phyloP scores from a whole-genome alignment of 2,113 vertebrate species.

The Ornithorhynchus anatinus region DNA sequence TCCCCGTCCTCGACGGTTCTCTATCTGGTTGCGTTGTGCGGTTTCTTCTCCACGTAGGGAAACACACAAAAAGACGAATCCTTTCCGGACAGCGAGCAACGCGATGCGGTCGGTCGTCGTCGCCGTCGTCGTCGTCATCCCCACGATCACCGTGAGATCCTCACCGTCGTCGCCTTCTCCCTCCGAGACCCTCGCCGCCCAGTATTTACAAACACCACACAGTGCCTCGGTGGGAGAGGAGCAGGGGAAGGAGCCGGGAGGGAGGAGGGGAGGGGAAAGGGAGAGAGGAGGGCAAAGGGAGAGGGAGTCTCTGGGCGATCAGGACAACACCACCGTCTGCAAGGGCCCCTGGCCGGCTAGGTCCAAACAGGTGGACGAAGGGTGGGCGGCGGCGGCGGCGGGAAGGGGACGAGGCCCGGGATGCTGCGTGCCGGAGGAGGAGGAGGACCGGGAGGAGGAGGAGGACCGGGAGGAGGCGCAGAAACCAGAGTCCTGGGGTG shows the following conservation, averaged over 20 bases:
- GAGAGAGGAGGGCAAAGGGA: not conserved
- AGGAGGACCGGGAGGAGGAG: not conserved
- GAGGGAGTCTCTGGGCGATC: constrained; percentile 59
- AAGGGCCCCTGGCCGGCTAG: constrained; percentile 69
- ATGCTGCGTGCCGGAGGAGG: constrained; percentile 50
- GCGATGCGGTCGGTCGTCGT: constrained; percentile 74
- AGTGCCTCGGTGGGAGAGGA: constrained; percentile 57
- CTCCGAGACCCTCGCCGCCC: constrained; percentile 70
- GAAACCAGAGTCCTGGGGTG: constrained; percentile 61
- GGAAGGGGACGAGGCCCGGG: constrained; percentile 44
- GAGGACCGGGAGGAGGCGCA: constrained; percentile 45
- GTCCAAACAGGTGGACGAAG: constrained; percentile 69
- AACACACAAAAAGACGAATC: constrained; percentile 48
- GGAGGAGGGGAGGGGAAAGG: not conserved
- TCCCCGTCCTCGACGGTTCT: constrained; percentile 36
- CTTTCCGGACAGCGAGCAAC: constrained; percentile 69
- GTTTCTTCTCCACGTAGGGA: constrained; percentile 57
- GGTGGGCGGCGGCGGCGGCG: constrained; percentile 40
- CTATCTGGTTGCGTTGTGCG: constrained; percentile 64
- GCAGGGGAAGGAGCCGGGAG: not conserved
- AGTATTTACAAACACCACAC: constrained; percentile 79
- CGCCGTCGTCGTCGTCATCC: constrained; percentile 63
- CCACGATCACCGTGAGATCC: constrained; percentile 56
- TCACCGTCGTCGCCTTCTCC: constrained; percentile 60
- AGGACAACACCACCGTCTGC: constrained; percentile 81